Conservation (phyloP, 2,113 vertebrate species). For the Mastomys coucha region DNA sequence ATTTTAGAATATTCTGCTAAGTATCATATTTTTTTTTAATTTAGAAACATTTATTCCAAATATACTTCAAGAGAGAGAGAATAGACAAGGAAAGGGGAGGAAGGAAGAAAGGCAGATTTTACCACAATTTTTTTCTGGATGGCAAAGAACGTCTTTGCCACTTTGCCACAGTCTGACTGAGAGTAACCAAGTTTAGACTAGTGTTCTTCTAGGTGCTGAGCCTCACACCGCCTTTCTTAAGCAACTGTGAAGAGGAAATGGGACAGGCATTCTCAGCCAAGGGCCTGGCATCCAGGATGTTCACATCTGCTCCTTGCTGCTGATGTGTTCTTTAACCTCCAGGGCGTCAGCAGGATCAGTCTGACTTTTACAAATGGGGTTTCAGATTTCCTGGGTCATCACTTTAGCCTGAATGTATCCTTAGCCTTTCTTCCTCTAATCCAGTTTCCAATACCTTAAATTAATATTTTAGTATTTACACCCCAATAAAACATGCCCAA, state of each 20-base stretch:
- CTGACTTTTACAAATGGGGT: neutral
- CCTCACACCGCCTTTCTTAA: neutral
- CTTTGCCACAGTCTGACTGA: neutral
- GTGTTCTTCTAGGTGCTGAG: neutral
- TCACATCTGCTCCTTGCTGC: neutral
- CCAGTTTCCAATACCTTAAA: neutral
- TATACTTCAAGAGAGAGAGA: neutral
- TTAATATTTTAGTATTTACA: neutral
- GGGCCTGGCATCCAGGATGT: neutral
- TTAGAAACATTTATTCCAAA: neutral
- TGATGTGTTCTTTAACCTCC: neutral
- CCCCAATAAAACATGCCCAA: neutral
- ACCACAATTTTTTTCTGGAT: neutral
- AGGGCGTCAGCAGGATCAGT: rapidly evolving
- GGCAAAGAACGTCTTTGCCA: neutral
- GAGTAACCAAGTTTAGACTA: no score
- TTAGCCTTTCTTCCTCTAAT: neutral
- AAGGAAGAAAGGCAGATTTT: neutral
- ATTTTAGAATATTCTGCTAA: neutral
- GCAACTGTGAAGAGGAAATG: neutral
- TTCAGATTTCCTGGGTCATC: neutral
- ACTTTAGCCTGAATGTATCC: neutral
- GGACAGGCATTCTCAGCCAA: neutral
- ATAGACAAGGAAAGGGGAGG: neutral
- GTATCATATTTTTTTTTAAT: neutral